Base-by-base conservation (phyloP, 2,888 invertebrate genomes). In the Polydrusus pterygomalis region DNA sequence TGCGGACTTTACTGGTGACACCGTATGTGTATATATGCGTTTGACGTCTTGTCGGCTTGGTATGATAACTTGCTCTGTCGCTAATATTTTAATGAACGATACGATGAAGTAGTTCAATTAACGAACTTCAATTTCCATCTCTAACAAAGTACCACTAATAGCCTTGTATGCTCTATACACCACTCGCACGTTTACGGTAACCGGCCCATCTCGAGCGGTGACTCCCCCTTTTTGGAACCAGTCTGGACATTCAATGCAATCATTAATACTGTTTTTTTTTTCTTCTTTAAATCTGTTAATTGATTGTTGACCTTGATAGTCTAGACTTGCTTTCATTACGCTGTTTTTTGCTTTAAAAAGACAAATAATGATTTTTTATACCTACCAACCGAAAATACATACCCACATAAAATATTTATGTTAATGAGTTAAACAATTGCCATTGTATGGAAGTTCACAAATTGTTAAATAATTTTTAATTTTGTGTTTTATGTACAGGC, bases 291-390 rank as follows among this genome's bases (percentile, higher is more conserved):
- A 75, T 77, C 70, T 75, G 75, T 62, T 77, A 77, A 77, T 77
- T 77, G 77, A 77, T 75, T 77, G 64, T 58, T 54, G 77, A 70
- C 77, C 77, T 77, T 77, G 77, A 72, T 69, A 68, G 77, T 77
- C 77, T 77, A 77, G 77, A 77, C 77, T 71, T 40, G 65, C 69
- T 77, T 71, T 77, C 69, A 75, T 72, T 75, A 64, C 67, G 58
- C 68, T 67, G 30, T 20, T 45, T 73, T 77, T 77, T 64, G 64
- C 17, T 11, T 15, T 43, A 70, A 70, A 70, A 70, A 70, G 51
- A 63, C 62, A 70, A 62, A 63, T 62, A 54, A 54, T 54, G 58
- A 45, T 62, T 62, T 62, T 56, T 54, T 40, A 51, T 49, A 70
- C 15, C 60, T 49, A 40, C 47, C 62, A 62, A 38, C 47, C 70